These are phyloP conservation scores for Allobates femoralis DNA, from an alignment of 2,797 vertebrate genomes.

Conservation along the genomic window DNA sequence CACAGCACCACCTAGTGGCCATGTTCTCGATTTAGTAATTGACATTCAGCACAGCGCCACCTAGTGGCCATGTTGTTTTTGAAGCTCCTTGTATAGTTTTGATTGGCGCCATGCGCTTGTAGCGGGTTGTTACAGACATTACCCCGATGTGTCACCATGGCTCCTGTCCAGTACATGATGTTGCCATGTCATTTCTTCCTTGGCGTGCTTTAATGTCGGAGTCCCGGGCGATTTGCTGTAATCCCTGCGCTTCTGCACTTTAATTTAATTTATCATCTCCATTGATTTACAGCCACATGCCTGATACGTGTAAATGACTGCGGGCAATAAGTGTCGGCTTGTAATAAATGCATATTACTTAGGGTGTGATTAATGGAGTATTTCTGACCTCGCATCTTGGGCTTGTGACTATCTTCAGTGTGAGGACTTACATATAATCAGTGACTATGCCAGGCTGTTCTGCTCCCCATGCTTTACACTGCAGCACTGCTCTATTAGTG, in stretches of 20 bases:
- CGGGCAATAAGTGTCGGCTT: not conserved
- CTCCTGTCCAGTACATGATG: not conserved
- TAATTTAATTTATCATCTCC: conserved; percentile 10
- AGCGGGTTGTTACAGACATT: not conserved
- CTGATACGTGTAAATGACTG: not conserved
- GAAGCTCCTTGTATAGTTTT: not conserved
- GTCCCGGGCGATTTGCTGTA: not conserved
- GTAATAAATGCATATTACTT: not conserved
- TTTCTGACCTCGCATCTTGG: not conserved
- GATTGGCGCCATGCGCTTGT: not conserved
- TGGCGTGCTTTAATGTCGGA: not conserved
- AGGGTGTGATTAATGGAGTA: not conserved
- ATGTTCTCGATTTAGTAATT: not conserved
- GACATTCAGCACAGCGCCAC: not conserved
- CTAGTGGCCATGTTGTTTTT: not conserved
- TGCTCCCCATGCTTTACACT: not conserved
- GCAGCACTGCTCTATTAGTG: not conserved
- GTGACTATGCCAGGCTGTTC: not conserved
- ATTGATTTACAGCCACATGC: conserved; percentile 17
- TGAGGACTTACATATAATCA: no score
- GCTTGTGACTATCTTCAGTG: not conserved
- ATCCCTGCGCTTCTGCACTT: not conserved
- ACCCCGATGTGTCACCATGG: not conserved
- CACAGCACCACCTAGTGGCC: not conserved
- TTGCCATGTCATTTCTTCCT: not conserved